Base-by-base conservation (phyloP, 2,113 vertebrate species). In the Pomatorhinus ruficollis region DNA sequence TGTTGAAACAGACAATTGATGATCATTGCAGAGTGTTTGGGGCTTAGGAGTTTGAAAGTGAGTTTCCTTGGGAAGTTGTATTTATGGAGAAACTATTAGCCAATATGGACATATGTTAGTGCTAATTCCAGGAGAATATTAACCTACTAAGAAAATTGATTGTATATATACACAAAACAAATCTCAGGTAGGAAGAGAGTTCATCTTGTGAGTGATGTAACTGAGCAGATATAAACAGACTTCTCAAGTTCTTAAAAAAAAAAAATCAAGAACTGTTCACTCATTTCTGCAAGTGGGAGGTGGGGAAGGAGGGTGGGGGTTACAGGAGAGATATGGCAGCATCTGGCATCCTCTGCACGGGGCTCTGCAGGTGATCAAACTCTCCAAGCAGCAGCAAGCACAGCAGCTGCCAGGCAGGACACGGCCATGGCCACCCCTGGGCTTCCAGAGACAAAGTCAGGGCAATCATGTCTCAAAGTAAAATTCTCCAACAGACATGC, bases 271-370 rank as follows among this genome's bases (percentile, higher is more conserved):
- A 39, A 28, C 6, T 3, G 0, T 57, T 92, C 3, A 3, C 16
- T 4, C 14, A 59, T 27, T 83, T 78, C 28, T 61, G 20, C 10
- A 11, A 20, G 4, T 23, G n/a, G 24, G 12, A 65, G 15, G 10
- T 66, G 39, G 15, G 31, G 56, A 42, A 39, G 21, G 20, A 53
- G 28, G n/a, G 28, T 1, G 0, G 5, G 8, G 3, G 11, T 39
- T 12, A 27, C 71, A 83, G 44, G 28, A 79, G 50, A 20, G 11
- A 30, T 22, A 31, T 1, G 7, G 8, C 45, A 90, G 42, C 15
- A 35, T 18, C 27, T 27, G 40, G 35, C 5, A 5, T 15, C 8
- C 28, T 52, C n/a, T 10, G 6, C 2, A 0, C 15, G 23, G 27
- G 10, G 8, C 40, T 59, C 45, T 53, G 28, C 7, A 25, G 18